Base-by-base conservation (phyloP, 2,113 vertebrate genomes). In the Axis porcinus region DNA sequence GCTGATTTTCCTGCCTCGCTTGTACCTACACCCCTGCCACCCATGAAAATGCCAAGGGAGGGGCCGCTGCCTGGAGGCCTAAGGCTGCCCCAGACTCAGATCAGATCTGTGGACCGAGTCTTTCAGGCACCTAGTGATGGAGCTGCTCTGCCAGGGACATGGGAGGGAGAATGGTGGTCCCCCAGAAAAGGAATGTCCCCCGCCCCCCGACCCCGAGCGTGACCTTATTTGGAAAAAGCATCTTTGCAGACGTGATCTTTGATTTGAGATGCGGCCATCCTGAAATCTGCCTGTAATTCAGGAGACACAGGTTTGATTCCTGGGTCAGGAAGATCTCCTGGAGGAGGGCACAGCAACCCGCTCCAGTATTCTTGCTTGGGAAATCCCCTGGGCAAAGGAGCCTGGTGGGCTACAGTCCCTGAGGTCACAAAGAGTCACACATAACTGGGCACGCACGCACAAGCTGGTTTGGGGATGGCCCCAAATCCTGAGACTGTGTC, bases 171-270 rank as follows among this genome's bases (percentile, higher is more conserved):
- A 74, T 1, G 21, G 40, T 28, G 30, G 19, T 19, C 52, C 64
- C 50, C 30, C 8, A 25, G 78, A 25, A n/a, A 15, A 92, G 36
- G 30, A 17, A n/a, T 9, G 23, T 36, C 2, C 14, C n/a, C 15
- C 52, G 1, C 0, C 52, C 52, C 40, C 23, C 23, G 1, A 17
- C 74, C 17, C 15, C 0, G 14, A 60, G 30, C 0, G 4, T 28
- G 54, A 79, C 40, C 43, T 79, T 16, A n/a, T 60, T 17, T 27
- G 40, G 89, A 58, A 79, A 43, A 45, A 47, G 50, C 0, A 5
- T 17, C 70, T 57, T 78, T 78, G 88, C 54, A 12, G 21, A 5
- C n/a, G 30, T 36, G 19, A 57, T 47, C 16, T 25, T 57, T 33
- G 74, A 45, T 8, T 58, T 79, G 74, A 60, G 74, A 47, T 60